Evolutionary conservation across 2,888 invertebrate genomes (phyloP).

Genomic region (Dynastes grantii): DNA sequence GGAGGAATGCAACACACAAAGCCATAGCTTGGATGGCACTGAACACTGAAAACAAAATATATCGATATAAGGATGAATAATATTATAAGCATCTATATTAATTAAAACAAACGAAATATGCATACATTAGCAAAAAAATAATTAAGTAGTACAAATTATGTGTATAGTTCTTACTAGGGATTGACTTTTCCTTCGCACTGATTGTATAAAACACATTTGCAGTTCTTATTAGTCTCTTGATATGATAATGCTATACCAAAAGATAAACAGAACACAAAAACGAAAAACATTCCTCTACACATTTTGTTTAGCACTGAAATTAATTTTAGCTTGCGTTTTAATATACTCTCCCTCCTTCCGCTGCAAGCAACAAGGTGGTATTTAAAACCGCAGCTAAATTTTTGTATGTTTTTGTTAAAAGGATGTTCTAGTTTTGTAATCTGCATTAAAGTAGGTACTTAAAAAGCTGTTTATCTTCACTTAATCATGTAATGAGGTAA

Average conservation of each 20-base stretch:
- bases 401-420: background rate
- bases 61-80: background rate
- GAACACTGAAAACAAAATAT: constrained; percentile 51
- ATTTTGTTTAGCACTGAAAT: constrained; percentile 7
- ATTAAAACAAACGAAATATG: background rate
- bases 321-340: background rate
- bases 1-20: constrained; percentile 56
- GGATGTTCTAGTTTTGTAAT: background rate
- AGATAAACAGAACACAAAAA: background rate
- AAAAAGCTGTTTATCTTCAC: constrained; percentile 4
- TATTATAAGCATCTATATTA: background rate
- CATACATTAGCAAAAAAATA: background rate
- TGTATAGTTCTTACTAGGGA: constrained; percentile 1
- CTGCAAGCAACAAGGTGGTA: too few species aligned
- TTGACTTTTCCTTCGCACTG: background rate
- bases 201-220: background rate
- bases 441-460: background rate
- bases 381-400: too few species aligned
- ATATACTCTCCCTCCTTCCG: constrained; percentile 12
- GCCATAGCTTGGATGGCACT: constrained; percentile 55
- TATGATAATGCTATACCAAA: background rate
- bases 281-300: background rate
- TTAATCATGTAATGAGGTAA: constrained; percentile 7
- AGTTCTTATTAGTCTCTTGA: background rate
- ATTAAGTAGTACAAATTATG: too few species aligned